Percentiles rank a stretch among this genome's conserved stretches.
Evolutionary conservation across 2,888 invertebrate species (phyloP).

Genomic region (Ditylenchus weischeri): DNA sequence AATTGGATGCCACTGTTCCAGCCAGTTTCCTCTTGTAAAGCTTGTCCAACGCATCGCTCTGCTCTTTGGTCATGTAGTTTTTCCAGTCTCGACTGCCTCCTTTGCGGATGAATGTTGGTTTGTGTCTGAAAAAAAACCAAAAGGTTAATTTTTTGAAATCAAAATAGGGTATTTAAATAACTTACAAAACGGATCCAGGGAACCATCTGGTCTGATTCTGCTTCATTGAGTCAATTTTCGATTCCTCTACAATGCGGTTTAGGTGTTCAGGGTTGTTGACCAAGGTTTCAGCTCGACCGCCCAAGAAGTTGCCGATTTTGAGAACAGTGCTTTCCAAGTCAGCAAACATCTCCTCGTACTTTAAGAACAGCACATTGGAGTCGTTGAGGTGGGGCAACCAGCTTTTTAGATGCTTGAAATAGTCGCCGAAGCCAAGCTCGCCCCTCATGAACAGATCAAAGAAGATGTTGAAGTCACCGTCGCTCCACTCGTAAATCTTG

Average conservation of each 20-base stretch:
- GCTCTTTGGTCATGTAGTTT: constrained; percentile 52
- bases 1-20: constrained; percentile 38
- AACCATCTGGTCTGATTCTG: constrained; percentile 56
- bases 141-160: not conserved
- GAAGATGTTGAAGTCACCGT: constrained; percentile 53
- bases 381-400: constrained; percentile 49
- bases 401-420: constrained; percentile 49
- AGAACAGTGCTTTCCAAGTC: constrained; percentile 42
- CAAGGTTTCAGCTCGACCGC: constrained; percentile 44
- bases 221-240: constrained; percentile 53
- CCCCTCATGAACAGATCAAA: constrained; percentile 50
- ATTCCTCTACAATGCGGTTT: constrained; percentile 44
- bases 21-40: constrained; percentile 25
- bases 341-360: constrained; percentile 53
- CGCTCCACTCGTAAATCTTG: constrained; percentile 53
- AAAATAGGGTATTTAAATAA: constrained; percentile 10
- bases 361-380: constrained; percentile 51
- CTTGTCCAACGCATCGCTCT: constrained; percentile 50
- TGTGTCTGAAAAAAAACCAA: constrained; percentile 35
- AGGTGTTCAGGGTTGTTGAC: constrained; percentile 40
- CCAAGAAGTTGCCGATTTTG: constrained; percentile 53
- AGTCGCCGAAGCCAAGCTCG: constrained; percentile 52
- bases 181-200: constrained; percentile 46
- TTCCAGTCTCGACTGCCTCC: constrained; percentile 56
- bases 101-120: constrained; percentile 54